Conservation (phyloP, 2,797 vertebrate genomes). For the Corythornis leucogaster region DNA sequence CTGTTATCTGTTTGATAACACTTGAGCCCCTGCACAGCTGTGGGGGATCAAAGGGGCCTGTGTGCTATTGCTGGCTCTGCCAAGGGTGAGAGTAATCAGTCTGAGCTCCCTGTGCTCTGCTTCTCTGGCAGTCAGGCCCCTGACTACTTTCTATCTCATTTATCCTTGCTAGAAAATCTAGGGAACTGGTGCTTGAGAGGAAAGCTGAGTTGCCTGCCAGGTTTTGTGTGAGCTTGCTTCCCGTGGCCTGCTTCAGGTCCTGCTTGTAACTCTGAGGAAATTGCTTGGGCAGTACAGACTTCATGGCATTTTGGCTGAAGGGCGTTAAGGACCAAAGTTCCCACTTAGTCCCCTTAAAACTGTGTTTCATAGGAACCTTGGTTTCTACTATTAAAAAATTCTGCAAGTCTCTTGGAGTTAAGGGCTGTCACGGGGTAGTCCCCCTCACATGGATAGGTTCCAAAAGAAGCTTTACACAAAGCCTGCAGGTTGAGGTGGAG, state of each 20-base stretch:
- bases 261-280: background rate
- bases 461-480: background rate
- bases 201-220: background rate
- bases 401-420: background rate
- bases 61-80: background rate
- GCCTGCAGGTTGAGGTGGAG: background rate
- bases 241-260: background rate
- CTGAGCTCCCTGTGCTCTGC: background rate
- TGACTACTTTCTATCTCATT: background rate
- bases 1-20: background rate
- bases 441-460: background rate
- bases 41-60: background rate
- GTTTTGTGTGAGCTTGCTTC: background rate
- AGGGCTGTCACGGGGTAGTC: background rate
- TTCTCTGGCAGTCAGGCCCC: background rate
- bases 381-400: background rate
- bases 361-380: background rate
- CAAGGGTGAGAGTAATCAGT: background rate
- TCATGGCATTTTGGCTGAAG: background rate
- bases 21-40: background rate
- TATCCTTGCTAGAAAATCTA: background rate
- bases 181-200: background rate
- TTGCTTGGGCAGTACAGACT: background rate
- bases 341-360: background rate
- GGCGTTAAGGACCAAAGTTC: background rate